Evolutionary conservation across 2,113 vertebrate genomes (phyloP), one percentile per base, ranked within the genome.

Genomic region (Gasterosteus aculeatus): DNA sequence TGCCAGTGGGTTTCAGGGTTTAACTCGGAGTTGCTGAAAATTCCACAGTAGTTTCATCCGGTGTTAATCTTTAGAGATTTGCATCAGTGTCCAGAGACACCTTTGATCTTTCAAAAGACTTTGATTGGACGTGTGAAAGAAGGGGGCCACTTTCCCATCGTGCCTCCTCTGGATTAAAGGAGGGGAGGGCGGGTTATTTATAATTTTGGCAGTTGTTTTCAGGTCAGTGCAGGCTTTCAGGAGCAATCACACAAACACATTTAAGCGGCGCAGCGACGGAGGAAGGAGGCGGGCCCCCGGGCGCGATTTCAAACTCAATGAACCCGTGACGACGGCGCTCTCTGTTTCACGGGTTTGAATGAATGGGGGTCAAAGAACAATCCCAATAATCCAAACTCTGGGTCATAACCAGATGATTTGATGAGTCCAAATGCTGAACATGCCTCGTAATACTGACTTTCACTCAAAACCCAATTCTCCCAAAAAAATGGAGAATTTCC

Each of bases 71-170:
- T 74, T 11, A 70, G 88, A 92, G 93, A 94, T 94, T 93, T 93
- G 93, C 90, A 94, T 94, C 91, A 89, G 91, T 94, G 92, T 93
- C 92, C 82, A 85, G 77, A 88, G 79, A 84, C 90, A 91, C 88
- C 92, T 94, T 93, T 95, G 92, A 95, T 94, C 93, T 93, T 80
- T 84, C 81, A 82, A 86, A 86, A 93, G 89, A 92, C 89, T 86
- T 78, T 93, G 93, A 93, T 94, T 93, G 92, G 88, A 83, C 87
- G 93, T 90, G 81, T 87, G 89, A 89, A 91, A 68, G 64, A 77
- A 77, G 81, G 87, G 87, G 77, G 83, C 80, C 80, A 86, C 90
- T 92, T 93, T 94, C 93, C 89, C 91, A 93, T 89, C 87, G 69
- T 87, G 88, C 88, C 78, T 77, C 78, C 62, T 63, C 77, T 82